phyloP scores from a whole-genome alignment of 2,797 vertebrate genomes.

The Botia almorhae region DNA sequence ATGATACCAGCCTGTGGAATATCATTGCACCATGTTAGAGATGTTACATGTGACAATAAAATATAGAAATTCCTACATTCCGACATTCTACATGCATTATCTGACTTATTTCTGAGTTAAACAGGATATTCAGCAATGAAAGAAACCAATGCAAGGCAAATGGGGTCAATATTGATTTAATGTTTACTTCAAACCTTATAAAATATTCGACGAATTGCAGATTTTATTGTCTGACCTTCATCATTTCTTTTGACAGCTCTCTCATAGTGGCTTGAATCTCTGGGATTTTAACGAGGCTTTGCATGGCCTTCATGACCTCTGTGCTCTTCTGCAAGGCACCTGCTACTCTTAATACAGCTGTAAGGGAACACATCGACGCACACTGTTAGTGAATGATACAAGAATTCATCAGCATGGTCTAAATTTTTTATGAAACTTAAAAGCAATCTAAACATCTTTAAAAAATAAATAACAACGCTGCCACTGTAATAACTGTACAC shows the following conservation, averaged over 20 bases:
- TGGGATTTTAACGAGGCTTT: constrained; percentile 92
- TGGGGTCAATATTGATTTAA: not conserved
- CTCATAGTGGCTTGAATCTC: constrained; percentile 98
- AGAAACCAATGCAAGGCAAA: not conserved
- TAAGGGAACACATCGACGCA: constrained; percentile 24
- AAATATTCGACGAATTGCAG: not conserved
- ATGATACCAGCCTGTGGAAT: constrained; percentile 72
- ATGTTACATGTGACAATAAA: not conserved
- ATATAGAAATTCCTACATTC: not conserved
- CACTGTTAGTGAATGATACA: too few relatives aligned
- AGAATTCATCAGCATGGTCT: not conserved
- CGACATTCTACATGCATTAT: not conserved
- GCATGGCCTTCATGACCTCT: constrained; percentile 99
- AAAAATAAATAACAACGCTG: not conserved
- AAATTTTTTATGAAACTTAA: too few relatives aligned
- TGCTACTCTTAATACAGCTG: constrained; percentile 90
- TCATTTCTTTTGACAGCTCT: constrained; percentile 98
- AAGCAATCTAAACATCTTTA: too few relatives aligned
- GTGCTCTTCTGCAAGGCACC: constrained; percentile 95
- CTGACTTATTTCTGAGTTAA: too few relatives aligned
- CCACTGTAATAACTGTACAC: not conserved
- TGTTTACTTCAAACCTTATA: not conserved
- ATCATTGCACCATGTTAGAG: not conserved
- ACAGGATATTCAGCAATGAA: too few relatives aligned
- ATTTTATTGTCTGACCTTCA: constrained; percentile 82